These are phyloP conservation scores for Hemithea aestivaria DNA, from an alignment of 2,888 invertebrate species.

Conservation along the genomic window DNA sequence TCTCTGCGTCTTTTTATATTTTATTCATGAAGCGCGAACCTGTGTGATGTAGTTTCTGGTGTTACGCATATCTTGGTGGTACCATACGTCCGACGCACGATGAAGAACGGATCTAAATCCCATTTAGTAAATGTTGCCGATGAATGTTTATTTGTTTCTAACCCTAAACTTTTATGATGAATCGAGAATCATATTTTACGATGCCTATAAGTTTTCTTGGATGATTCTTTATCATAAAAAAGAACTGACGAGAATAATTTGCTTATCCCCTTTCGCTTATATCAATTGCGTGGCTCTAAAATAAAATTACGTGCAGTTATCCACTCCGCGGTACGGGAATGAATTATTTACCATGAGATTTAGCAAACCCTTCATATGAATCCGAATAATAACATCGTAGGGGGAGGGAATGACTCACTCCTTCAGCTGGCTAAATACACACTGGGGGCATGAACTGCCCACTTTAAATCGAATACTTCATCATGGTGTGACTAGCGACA, in stretches of 20 bases:
- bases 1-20: slow-evolving; percentile 29
- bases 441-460: background rate
- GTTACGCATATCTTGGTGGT: slow-evolving; percentile 3
- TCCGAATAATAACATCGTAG: slow-evolving; percentile 31
- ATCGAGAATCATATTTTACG: background rate
- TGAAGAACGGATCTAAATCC: too few species aligned
- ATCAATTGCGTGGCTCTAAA: slow-evolving; percentile 3
- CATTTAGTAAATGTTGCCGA: too few species aligned
- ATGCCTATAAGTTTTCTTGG: too few species aligned
- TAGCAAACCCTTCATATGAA: slow-evolving; percentile 32
- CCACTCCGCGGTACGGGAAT: slow-evolving; percentile 17
- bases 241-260: too few species aligned
- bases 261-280: too few species aligned
- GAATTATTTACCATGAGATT: slow-evolving; percentile 25
- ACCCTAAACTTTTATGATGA: background rate
- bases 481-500: too few species aligned
- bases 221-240: too few species aligned
- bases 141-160: too few species aligned
- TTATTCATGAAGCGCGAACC: slow-evolving; percentile 33
- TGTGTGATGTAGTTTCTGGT: slow-evolving; percentile 11
- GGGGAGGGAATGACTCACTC: slow-evolving; percentile 18
- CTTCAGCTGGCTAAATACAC: slow-evolving; percentile 33
- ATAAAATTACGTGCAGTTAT: slow-evolving; percentile 19
- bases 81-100: too few species aligned
- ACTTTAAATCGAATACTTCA: background rate